Conservation (phyloP, 1,140 invertebrate species). For the Halotydeus destructor region DNA sequence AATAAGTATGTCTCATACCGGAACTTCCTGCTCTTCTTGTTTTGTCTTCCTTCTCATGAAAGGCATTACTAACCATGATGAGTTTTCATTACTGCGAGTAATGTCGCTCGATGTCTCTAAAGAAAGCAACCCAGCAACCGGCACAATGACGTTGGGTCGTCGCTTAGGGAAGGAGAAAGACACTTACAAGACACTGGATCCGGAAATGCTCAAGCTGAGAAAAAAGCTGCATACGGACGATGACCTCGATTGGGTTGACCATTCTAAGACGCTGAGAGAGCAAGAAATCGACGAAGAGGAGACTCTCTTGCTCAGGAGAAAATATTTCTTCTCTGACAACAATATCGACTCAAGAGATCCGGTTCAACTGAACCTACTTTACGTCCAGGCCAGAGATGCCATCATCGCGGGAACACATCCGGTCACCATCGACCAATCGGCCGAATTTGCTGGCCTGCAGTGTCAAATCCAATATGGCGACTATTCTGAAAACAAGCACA, state of each 20-base stretch:
- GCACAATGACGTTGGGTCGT: constrained; percentile 58
- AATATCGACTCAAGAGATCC: constrained; percentile 97
- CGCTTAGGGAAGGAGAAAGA: constrained; percentile 49
- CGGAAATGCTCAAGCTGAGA: constrained; percentile 91
- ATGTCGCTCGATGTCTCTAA: constrained; percentile 43
- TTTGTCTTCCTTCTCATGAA: constrained; percentile 3
- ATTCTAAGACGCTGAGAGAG: constrained; percentile 82
- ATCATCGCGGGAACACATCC: constrained; percentile 95
- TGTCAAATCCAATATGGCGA: constrained; percentile 97
- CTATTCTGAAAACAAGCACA: constrained; percentile 79
- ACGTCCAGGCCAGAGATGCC: constrained; percentile 84
- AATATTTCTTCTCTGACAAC: constrained; percentile 97
- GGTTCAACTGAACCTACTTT: constrained; percentile 87
- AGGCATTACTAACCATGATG: constrained; percentile 95
- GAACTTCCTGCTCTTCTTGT: neutral
- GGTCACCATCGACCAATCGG: constrained; percentile 87
- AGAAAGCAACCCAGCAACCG: constrained; percentile 35
- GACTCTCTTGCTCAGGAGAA: constrained; percentile 69
- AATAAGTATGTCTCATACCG: neutral
- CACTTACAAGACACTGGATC: constrained; percentile 55
- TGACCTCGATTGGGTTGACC: constrained; percentile 97
- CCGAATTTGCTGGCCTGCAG: constrained; percentile 90
- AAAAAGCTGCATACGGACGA: constrained; percentile 97
- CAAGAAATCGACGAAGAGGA: constrained; percentile 86
- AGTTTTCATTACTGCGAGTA: constrained; percentile 87